Evolutionary conservation across 2,113 vertebrate species (phyloP), one percentile per base, ranked within the genome.

Genomic region (Zootoca vivipara): DNA sequence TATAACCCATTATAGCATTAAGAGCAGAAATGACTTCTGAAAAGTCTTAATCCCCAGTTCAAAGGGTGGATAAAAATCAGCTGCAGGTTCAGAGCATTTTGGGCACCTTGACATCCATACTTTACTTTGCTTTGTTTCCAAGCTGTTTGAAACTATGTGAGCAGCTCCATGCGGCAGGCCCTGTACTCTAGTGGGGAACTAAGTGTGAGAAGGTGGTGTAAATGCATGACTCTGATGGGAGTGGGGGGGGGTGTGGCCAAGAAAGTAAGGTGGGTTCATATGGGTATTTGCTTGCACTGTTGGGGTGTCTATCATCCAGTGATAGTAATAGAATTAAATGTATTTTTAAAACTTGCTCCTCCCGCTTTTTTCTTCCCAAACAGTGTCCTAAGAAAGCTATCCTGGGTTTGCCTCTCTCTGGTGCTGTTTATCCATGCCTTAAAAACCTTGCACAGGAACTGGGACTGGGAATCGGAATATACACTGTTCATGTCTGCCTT

Each of bases 391-490:
- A 98, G 97, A 96, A 99, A 98, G 89, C 91, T 99, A 1, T 98
- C 98, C 67, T 99, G 98, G 98, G 33, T 98, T 95, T 97, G 98
- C 94, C 96, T 99, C 56, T 97, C 97, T 86, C 78, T 97, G 35
- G 96, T 99, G 82, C 95, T 99, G 0, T 95, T 97, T 38, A 98
- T 98, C 58, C 98, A 99, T 89, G 97, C 98, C 28, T 96, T 98
- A 91, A 99, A 99, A 97, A 99, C 99, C 0, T 97, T 99, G 83
- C 97, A 98, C 94, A 98, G 99, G 92, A 99, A 99, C 91, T 99
- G 98, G 98, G 99, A 99, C 87, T 99, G 99, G 99, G 98, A 99
- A 87, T 99, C 98, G 1, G 99, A 99, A 92, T 99, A 99, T 92
- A 99, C 98, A 0, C 95, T 99, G 78, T 99, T 99, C 94, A 99